Evolutionary conservation across 2,888 invertebrate genomes (phyloP), one percentile per base, ranked within the genome.

Genomic region (Chirona hameri): DNA sequence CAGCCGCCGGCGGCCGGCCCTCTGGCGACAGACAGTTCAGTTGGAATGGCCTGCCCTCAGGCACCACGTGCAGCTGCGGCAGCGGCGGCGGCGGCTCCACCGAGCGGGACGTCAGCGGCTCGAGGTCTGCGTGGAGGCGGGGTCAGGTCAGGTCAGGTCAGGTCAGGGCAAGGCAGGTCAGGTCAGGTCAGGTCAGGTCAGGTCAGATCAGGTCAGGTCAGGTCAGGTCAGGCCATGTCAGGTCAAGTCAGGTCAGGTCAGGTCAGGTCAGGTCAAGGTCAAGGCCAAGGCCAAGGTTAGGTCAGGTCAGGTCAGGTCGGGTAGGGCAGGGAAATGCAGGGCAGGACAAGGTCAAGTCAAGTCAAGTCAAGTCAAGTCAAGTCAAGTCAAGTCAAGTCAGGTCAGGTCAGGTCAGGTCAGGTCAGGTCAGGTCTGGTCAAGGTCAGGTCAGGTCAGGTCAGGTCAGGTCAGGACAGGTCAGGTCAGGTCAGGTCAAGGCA

Each of bases 11-110:
- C 0, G 93, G 92, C 52, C 90, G 88, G 81, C 92, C 92, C 46
- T 88, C 88, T 0, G 93, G 92, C 85, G 90, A 90, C 83, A 92
- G 88, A 86, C 93, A 93, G 84, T 91, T 91, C 84, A 93, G 89
- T 86, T 92, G 91, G 85, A 92, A 90, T 83, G 90, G 89, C 60
- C 90, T 89, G 82, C 90, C 90, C 86, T 91, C 90, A 12, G 91
- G 91, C 24, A 92, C 86, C 10, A 88, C 88, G 82, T 87, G 86
- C 0, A 87, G 86, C 82, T 85, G 86, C 82, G 86, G 86, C 9
- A 87, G 83, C 52, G 85, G 85, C 79, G 87, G 85, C 4, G 87
- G 84, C 0, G 88, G 88, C 84, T 88, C 88, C 83, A 88, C 87
- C 12, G 72, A 79, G 57, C 83, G 83, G 48, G 65, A 57, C 10